Evolutionary conservation across 2,888 invertebrate genomes (phyloP), one percentile per base, ranked within the genome.

Genomic region (Morinoia aosen): DNA sequence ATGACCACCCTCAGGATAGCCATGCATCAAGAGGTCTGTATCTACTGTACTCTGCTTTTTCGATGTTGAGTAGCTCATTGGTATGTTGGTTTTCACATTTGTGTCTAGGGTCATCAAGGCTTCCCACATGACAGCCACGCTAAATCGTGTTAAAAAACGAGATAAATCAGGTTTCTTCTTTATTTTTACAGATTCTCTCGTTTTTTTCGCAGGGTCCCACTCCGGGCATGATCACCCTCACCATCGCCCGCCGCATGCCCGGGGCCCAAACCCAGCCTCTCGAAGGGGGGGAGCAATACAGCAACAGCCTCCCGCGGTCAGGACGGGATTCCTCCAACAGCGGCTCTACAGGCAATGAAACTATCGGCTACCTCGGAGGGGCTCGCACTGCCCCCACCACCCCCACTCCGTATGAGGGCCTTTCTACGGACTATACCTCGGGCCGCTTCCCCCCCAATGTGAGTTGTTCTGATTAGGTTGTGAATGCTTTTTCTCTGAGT

Each of bases 221-320:
- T 88, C 98, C 98, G 0, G 99, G 99, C 95, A 98, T 98, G 97
- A 99, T 99, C 97, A 98, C 98, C 0, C 98, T 99, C 94, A 98
- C 98, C 10, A 98, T 99, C 96, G 99, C 99, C 0, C 98, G 99
- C 96, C 98, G 98, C 97, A 98, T 98, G 11, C 95, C 96, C 25
- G 88, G 95, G 48, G 57, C 40, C n/a, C 57, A 33, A 39, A 12
- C 95, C 48, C 57, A 25, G 95, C 94, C 64, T 93, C 58, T 94
- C 76, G 64, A 88, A 91, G 39, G 93, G 0, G 58, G 16, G 88
- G 96, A 95, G 58, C 95, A 95, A 94, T 96, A 95, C n/a, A 93
- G 57, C 96, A 39, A 95, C 96, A 91, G 96, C 95, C 58, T 96
- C 95, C 95, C 95, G 25, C 93, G 96, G n/a, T 97, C 97, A 91